Conservation (phyloP, 2,113 vertebrate genomes). For the Epinephelus cyanopodus region DNA sequence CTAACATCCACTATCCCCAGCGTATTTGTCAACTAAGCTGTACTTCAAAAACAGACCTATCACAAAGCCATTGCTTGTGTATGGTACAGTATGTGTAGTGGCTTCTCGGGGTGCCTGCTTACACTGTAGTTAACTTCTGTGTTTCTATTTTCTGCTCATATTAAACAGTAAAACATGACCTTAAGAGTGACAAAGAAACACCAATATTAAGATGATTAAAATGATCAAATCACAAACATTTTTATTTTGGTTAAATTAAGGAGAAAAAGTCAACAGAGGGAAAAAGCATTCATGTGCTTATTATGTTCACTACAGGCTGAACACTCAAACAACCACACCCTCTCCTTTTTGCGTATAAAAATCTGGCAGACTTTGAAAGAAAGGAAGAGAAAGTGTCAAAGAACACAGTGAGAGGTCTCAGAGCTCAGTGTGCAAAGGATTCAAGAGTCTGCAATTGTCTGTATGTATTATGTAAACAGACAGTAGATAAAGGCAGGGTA, state of each 20-base stretch:
- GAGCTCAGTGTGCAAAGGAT: neutral
- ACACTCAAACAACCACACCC: neutral
- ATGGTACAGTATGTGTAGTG: neutral
- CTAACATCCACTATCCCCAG: no score
- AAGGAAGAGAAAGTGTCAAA: conserved; percentile 17
- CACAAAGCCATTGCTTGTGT: neutral
- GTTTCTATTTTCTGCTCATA: neutral
- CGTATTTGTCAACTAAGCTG: no score
- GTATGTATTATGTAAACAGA: conserved; percentile 10
- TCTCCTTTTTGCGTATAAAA: neutral
- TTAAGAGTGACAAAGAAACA: neutral
- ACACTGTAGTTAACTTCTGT: neutral
- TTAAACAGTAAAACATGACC: neutral
- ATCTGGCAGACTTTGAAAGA: conserved; percentile 9
- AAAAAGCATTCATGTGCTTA: neutral
- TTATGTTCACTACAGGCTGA: neutral
- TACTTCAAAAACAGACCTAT: neutral
- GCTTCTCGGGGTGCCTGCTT: neutral
- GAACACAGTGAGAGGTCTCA: conserved; percentile 23
- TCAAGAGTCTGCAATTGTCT: conserved; percentile 16
- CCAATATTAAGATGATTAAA: neutral
- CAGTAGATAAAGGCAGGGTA: neutral
- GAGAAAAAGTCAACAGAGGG: no score
- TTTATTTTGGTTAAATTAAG: no score
- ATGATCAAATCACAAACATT: neutral